Evolutionary conservation across 23 tunicate species (phyloP).

Genomic region (Clavelina lepadiformis): DNA sequence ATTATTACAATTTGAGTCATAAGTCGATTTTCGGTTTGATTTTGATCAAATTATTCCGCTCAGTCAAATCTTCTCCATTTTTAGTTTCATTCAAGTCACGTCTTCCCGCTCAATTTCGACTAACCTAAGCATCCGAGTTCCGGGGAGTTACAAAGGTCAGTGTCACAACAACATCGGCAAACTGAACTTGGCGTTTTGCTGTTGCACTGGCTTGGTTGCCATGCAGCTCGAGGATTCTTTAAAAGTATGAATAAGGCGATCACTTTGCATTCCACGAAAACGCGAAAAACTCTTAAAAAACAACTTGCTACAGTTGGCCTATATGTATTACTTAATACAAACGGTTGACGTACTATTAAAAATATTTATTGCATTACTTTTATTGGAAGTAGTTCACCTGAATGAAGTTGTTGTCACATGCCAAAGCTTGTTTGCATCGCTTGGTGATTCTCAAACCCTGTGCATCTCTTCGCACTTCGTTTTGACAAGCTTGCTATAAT

Average conservation of each 20-base stretch:
- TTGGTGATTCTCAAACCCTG: slow-evolving; percentile 27
- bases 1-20: too few species aligned
- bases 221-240: slow-evolving; percentile 25
- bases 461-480: slow-evolving; percentile 31
- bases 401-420: slow-evolving; percentile 46
- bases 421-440: slow-evolving; percentile 42
- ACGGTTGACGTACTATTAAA: too few species aligned
- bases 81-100: too few species aligned
- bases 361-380: too few species aligned
- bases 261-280: background rate
- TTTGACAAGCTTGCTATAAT: slow-evolving; percentile 41
- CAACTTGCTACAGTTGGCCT: too few species aligned
- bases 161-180: slow-evolving; percentile 17
- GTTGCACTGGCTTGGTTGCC: slow-evolving; percentile 24
- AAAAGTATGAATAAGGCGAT: background rate
- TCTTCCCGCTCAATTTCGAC: too few species aligned
- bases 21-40: too few species aligned
- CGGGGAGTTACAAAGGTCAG: background rate
- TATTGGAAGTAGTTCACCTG: slow-evolving; percentile 34
- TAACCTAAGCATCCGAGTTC: background rate
- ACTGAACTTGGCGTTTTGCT: slow-evolving; percentile 10
- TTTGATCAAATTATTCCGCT: too few species aligned
- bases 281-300: background rate
- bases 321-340: too few species aligned
- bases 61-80: too few species aligned